Evolutionary conservation across 2,113 vertebrate genomes (phyloP).

Genomic region (Callorhinus ursinus): DNA sequence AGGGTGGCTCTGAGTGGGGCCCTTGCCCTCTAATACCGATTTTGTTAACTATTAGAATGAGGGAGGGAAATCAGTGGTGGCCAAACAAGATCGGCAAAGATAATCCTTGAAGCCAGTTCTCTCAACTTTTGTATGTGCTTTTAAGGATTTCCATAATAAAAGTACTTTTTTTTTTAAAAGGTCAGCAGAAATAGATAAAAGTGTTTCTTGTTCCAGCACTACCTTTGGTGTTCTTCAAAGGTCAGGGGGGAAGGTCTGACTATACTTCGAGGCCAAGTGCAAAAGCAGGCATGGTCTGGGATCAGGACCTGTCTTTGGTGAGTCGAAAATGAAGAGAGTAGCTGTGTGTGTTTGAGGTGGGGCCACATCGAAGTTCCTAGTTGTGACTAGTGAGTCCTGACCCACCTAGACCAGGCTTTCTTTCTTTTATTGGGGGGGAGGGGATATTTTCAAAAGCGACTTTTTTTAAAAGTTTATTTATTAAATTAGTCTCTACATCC

Average conservation of each 20-base stretch:
- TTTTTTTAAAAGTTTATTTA: background rate
- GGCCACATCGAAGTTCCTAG: background rate
- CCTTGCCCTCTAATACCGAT: background rate
- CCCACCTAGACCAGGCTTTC: background rate
- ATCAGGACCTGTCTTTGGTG: background rate
- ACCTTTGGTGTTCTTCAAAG: background rate
- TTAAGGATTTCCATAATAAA: background rate
- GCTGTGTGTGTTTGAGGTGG: background rate
- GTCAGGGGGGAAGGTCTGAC: background rate
- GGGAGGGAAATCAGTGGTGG: background rate
- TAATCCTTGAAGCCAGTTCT: slow-evolving; percentile 4
- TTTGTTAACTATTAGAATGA: slow-evolving; percentile 45
- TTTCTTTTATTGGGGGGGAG: background rate
- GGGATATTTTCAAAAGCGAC: background rate
- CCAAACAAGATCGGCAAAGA: slow-evolving; percentile 30
- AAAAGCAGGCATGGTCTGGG: background rate
- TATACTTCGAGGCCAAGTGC: background rate
- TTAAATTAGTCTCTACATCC: background rate
- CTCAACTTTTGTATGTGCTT: background rate
- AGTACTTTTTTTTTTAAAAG: background rate
- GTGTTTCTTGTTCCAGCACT: background rate
- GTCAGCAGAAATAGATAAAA: background rate
- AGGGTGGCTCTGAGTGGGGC: background rate
- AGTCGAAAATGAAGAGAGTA: background rate
- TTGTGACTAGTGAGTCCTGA: background rate